A percentile compares a stretch with the other conserved stretches of the same genome.
phyloP scores from a whole-genome alignment of 2,888 invertebrate species.

The Horisme vitalbata region DNA sequence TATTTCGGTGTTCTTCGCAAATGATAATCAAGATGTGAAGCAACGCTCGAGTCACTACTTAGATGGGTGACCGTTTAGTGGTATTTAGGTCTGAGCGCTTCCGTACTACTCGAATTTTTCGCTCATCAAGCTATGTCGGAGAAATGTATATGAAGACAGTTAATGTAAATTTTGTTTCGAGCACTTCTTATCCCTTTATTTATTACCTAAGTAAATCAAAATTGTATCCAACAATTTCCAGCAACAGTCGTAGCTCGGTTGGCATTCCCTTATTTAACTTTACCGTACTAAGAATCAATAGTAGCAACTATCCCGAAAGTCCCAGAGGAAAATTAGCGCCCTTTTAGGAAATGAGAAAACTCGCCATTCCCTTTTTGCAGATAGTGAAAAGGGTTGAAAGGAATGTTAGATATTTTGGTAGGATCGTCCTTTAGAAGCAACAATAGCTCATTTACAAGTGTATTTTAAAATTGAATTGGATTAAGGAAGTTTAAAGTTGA shows the following conservation, averaged over 20 bases:
- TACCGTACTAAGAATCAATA: constrained; percentile 33
- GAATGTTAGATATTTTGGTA: constrained; percentile 27
- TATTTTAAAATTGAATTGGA: constrained; percentile 10
- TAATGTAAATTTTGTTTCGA: background rate
- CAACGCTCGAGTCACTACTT: too few species aligned
- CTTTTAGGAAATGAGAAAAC: constrained; percentile 46
- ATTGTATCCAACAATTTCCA: constrained; percentile 15
- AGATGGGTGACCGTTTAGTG: background rate
- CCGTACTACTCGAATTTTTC: too few species aligned
- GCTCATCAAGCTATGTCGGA: background rate
- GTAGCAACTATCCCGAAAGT: constrained; percentile 33
- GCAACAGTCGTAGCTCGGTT: constrained; percentile 15
- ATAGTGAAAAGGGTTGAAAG: constrained; percentile 38
- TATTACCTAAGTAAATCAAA: constrained; percentile 23
- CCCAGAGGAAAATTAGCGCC: constrained; percentile 43
- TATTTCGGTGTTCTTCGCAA: too few species aligned
- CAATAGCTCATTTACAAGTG: constrained; percentile 9
- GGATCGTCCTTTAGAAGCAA: constrained; percentile 17
- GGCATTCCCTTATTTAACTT: constrained; percentile 31
- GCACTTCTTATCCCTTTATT: background rate
- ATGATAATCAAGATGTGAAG: background rate
- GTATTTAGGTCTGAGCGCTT: background rate
- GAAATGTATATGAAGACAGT: background rate
- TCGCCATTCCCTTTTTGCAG: constrained; percentile 34
- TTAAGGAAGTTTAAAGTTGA: too few species aligned